phyloP scores from a whole-genome alignment of 2,113 vertebrate species.

The Balaeniceps rex region DNA sequence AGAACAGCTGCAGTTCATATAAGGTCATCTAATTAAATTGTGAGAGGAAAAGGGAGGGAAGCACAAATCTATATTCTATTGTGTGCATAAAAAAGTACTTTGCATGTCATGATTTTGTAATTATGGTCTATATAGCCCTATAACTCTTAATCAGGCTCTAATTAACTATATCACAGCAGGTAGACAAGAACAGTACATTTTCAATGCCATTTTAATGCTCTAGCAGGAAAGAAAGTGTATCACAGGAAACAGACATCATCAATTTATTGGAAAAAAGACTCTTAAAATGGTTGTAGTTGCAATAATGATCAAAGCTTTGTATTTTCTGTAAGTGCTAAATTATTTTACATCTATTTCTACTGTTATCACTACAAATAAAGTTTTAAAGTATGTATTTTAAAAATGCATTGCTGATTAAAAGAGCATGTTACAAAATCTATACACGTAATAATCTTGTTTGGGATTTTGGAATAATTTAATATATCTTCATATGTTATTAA shows the following conservation, averaged over 20 bases:
- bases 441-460: neutral
- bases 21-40: neutral
- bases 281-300: neutral
- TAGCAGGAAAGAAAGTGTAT: neutral
- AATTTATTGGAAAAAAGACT: neutral
- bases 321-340: neutral
- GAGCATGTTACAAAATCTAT: neutral
- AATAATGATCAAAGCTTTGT: neutral
- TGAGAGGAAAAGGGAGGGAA: neutral
- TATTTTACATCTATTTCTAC: neutral
- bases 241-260: neutral
- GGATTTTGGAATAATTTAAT: neutral
- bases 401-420: neutral
- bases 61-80: neutral
- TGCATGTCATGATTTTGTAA: neutral
- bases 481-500: neutral
- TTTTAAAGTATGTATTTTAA: neutral
- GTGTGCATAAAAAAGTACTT: neutral
- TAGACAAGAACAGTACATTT: neutral
- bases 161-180: neutral
- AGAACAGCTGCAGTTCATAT: neutral
- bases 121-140: neutral
- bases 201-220: neutral
- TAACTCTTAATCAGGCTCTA: neutral
- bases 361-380: neutral